A percentile compares a stretch with the other conserved stretches of the same genome.
These are phyloP conservation scores for Drosophila kuntzei DNA, from an alignment of 2,888 invertebrate species.

Conservation along the genomic window DNA sequence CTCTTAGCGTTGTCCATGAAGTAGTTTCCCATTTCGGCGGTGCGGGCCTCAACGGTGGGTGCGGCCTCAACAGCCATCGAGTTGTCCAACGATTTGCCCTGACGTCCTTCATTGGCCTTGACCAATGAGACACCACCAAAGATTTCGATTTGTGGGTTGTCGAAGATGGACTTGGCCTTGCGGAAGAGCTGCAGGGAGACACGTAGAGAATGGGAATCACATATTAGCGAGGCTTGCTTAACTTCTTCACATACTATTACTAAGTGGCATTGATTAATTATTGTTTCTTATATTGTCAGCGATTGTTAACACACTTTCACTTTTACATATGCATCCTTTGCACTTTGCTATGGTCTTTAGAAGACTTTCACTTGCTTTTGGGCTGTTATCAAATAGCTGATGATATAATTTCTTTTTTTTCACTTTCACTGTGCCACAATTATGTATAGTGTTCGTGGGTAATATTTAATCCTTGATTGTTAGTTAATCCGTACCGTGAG, in stretches of 20 bases:
- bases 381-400: constrained; percentile 35
- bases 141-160: constrained; percentile 87
- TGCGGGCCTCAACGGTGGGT: constrained; percentile 86
- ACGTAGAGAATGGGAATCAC: constrained; percentile 29
- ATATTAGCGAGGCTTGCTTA: constrained; percentile 47
- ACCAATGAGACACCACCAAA: constrained; percentile 87
- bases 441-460: constrained; percentile 42
- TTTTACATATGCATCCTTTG: constrained; percentile 45
- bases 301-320: constrained; percentile 63
- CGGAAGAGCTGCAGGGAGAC: constrained; percentile 86
- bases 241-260: constrained; percentile 36
- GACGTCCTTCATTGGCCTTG: constrained; percentile 84
- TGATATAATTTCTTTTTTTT: constrained; percentile 44
- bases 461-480: constrained; percentile 60
- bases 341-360: constrained; percentile 32
- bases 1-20: constrained; percentile 86
- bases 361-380: constrained; percentile 58
- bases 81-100: constrained; percentile 86
- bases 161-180: constrained; percentile 87
- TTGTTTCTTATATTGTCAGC: constrained; percentile 37
- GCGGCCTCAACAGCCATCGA: constrained; percentile 86
- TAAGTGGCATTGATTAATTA: constrained; percentile 29
- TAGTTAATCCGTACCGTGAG: constrained; percentile 86
- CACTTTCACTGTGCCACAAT: constrained; percentile 70
- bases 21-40: constrained; percentile 87